Evolutionary conservation across 35 echinoderm and acorn worm species (phyloP).

Genomic region (Stichopus chloronotus): DNA sequence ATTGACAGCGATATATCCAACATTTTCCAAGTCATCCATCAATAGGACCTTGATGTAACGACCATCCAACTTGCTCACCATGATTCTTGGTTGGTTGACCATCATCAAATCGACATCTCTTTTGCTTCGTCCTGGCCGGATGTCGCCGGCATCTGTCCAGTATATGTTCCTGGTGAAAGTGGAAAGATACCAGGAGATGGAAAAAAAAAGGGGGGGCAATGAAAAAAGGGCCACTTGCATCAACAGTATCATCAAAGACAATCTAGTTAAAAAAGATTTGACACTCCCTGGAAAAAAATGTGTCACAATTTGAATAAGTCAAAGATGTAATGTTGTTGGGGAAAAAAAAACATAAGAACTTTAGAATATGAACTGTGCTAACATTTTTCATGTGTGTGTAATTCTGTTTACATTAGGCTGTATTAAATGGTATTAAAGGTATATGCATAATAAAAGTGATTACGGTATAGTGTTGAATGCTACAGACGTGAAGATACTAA

Average conservation of each 20-base stretch:
- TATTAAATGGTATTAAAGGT: too few relatives aligned
- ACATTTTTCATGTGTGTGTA: too few relatives aligned
- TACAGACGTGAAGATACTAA: too few relatives aligned
- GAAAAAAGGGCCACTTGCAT: too few relatives aligned
- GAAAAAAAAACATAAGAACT: too few relatives aligned
- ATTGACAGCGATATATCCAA: conserved; percentile 77
- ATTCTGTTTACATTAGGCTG: too few relatives aligned
- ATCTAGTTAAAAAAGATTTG: not conserved
- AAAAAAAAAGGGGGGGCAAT: not conserved
- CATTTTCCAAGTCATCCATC: conserved; percentile 46
- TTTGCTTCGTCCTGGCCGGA: not conserved
- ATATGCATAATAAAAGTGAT: too few relatives aligned
- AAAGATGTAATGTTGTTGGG: too few relatives aligned
- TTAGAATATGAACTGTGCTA: too few relatives aligned
- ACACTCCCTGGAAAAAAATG: not conserved
- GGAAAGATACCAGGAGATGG: not conserved
- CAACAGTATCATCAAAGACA: not conserved
- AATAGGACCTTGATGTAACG: conserved; percentile 70
- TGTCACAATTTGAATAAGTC: too few relatives aligned
- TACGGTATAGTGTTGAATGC: too few relatives aligned
- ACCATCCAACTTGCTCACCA: conserved; percentile 72
- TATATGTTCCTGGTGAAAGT: conserved; percentile 71
- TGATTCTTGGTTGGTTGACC: conserved; percentile 48
- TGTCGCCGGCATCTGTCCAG: conserved; percentile 75
- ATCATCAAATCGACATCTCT: conserved; percentile 21